Conservation (phyloP, 2,888 invertebrate genomes). For the Lagria hirta region DNA sequence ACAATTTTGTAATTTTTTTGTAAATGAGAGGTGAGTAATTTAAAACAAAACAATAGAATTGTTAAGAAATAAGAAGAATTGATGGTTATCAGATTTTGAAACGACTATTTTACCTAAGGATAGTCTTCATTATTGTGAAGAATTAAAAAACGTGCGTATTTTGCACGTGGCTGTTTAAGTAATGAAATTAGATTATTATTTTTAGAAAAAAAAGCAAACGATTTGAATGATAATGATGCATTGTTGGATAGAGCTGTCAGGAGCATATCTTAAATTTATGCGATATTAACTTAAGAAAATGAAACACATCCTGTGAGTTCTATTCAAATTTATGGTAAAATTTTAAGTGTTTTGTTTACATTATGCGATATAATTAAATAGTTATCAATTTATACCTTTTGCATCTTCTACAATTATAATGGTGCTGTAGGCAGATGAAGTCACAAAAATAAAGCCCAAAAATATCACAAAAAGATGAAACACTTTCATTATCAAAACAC, state of each 20-base stretch:
- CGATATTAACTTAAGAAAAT: too few species aligned
- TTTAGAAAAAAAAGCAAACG: too few species aligned
- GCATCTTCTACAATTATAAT: conserved; percentile 47
- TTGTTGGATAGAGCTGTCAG: too few species aligned
- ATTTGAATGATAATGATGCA: too few species aligned
- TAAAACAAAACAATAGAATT: conserved; percentile 28
- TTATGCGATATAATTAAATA: background rate
- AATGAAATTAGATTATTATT: too few species aligned
- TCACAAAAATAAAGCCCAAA: conserved; percentile 28
- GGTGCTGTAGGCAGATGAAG: conserved; percentile 26
- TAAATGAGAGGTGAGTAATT: conserved; percentile 19
- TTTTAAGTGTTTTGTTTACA: background rate
- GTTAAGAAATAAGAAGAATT: conserved; percentile 28
- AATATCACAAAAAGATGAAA: conserved; percentile 40
- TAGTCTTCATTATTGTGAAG: too few species aligned
- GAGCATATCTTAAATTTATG: too few species aligned
- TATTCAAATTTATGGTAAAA: too few species aligned
- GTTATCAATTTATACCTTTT: conserved; percentile 38
- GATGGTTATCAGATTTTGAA: conserved; percentile 28
- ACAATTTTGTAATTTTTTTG: conserved; percentile 14
- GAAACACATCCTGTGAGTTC: too few species aligned
- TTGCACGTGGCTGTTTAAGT: too few species aligned
- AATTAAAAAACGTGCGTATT: too few species aligned
- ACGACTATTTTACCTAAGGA: too few species aligned
- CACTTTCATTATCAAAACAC: conserved; percentile 37